These are phyloP conservation scores for Sebastes schlegelii DNA, from an alignment of 2,113 vertebrate genomes.

Conservation along the genomic window DNA sequence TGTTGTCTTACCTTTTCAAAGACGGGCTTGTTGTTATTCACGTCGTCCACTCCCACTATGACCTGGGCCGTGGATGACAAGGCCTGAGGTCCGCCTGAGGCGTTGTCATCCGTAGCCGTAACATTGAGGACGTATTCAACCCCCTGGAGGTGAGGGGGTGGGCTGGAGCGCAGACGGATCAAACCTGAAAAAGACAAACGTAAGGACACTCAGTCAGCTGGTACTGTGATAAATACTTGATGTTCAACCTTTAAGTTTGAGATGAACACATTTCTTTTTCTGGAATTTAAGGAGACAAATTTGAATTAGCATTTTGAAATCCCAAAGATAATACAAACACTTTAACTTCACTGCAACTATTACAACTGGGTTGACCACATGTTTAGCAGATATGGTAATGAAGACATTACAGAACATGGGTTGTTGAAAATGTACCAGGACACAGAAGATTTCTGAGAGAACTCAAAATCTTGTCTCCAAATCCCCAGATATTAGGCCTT, in stretches of 20 bases:
- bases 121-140: conserved; percentile 89
- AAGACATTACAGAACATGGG: neutral
- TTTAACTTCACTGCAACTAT: neutral
- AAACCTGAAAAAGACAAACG: conserved; percentile 82
- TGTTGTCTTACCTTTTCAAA: conserved; percentile 87
- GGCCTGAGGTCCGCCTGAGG: conserved; percentile 87
- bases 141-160: conserved; percentile 87
- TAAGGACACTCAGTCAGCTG: neutral
- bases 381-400: neutral
- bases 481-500: too few relatives aligned
- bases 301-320: neutral
- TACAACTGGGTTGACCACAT: neutral
- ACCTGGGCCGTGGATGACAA: conserved; percentile 87
- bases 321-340: neutral
- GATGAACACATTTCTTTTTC: neutral
- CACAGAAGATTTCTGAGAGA: neutral
- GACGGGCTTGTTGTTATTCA: conserved; percentile 92
- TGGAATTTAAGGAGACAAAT: neutral
- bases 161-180: conserved; percentile 89
- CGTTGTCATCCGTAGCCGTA: conserved; percentile 89
- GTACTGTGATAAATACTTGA: neutral
- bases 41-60: conserved; percentile 88
- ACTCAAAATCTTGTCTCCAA: too few relatives aligned
- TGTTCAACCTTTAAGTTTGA: neutral
- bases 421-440: neutral